Base-by-base conservation (phyloP, 2,113 vertebrate species). In the Lathamus discolor region DNA sequence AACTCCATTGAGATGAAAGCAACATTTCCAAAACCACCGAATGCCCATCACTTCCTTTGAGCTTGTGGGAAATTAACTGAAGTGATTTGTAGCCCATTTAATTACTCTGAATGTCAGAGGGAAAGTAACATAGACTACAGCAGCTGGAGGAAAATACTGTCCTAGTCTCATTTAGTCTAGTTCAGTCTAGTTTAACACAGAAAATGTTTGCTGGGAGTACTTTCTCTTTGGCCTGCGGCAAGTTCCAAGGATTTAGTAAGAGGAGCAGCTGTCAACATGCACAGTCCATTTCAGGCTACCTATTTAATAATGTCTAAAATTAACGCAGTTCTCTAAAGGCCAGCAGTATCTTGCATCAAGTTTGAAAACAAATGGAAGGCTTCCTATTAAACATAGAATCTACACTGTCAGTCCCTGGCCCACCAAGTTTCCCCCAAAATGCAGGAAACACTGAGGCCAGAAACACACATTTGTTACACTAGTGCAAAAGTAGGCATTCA, bases 401-500 rank as follows among this genome's bases (percentile, higher is more conserved):
- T 69, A 52, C 5, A 13, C 1, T 74, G 28, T 25, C 49, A 74
- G 55, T 39, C 62, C 43, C 43, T 43, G 27, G 8, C 3, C 23
- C 18, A 54, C 7, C 1, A 0, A 54, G 3, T 81, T 92, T 54
- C 10, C 25, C 18, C 7, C 1, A 1, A 54, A 81, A 86, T 27
- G 15, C 39, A 70, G 25, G 37, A 67, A 74, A 70, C 41, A 39
- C 44, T 77, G 63, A 41, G 83, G 80, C 3, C 5, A 14, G 44
- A 91, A 70, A 22, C 8, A 64, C 0, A 0, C 4, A 24, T 52
- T 74, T 68, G n/a, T 54, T 68, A 33, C 14, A 11, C 12, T 55
- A 5, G 3, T 27, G 16, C 20, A 61, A 61, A 12, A 0, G 0
- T 3, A 49, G 10, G 64, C 33, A 84, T 7, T 6, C 27, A 19